A percentile compares a stretch with the other conserved stretches of the same genome.
These are phyloP conservation scores for Macrosiphum euphorbiae DNA, from an alignment of 2,888 invertebrate genomes.

Conservation along the genomic window DNA sequence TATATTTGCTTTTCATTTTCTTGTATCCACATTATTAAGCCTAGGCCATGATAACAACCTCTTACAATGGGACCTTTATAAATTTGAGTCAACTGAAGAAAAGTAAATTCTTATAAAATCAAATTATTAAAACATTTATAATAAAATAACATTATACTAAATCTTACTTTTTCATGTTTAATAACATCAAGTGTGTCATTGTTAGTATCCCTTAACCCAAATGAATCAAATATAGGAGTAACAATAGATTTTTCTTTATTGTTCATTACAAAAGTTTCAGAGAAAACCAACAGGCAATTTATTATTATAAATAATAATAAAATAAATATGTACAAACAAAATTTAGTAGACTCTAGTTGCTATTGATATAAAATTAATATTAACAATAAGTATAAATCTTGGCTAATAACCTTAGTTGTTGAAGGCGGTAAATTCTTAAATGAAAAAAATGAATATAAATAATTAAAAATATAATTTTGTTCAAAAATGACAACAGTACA, in stretches of 20 bases:
- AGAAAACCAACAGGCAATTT: slow-evolving; percentile 2
- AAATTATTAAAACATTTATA: neutral
- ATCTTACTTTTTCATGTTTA: slow-evolving; percentile 44
- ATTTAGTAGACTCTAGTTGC: slow-evolving; percentile 20
- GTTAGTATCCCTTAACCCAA: neutral
- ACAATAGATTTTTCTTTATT: slow-evolving; percentile 21
- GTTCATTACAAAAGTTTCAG: neutral
- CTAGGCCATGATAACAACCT: slow-evolving; percentile 43
- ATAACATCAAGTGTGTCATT: slow-evolving; percentile 18
- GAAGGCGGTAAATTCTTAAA: no score
- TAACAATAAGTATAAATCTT: neutral
- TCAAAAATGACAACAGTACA: neutral
- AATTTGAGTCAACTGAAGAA: slow-evolving; percentile 54
- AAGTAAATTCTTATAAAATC: neutral
- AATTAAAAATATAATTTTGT: neutral
- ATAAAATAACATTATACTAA: neutral
- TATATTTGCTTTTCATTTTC: slow-evolving; percentile 69
- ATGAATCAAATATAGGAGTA: neutral
- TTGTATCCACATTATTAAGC: slow-evolving; percentile 49
- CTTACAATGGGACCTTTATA: slow-evolving; percentile 47
- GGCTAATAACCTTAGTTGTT: no score
- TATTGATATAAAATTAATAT: slow-evolving; percentile 27
- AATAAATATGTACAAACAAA: slow-evolving; percentile 24
- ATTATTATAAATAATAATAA: slow-evolving; percentile 24
- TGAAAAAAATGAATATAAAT: neutral